These are phyloP conservation scores for Psilanteris sp. DNA, from an alignment of 1,140 invertebrate species.

Conservation along the genomic window DNA sequence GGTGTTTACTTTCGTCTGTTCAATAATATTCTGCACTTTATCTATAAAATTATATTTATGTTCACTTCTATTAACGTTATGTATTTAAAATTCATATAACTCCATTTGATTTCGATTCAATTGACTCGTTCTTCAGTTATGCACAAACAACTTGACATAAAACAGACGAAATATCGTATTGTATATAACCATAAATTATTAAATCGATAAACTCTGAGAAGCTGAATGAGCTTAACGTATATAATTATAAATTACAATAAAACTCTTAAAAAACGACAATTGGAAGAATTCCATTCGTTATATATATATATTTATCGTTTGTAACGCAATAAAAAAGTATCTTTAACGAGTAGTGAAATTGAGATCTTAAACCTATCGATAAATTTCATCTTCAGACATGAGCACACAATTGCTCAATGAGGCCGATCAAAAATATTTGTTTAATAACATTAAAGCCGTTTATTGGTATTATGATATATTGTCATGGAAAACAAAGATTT, in stretches of 20 bases:
- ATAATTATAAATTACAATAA: constrained; percentile 58
- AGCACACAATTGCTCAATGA: constrained; percentile 17
- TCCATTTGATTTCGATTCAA: constrained; percentile 41
- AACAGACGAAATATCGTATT: constrained; percentile 44
- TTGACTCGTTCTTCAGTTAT: constrained; percentile 24
- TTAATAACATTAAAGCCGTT: constrained; percentile 34
- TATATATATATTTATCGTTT: constrained; percentile 50
- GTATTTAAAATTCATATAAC: constrained; percentile 18
- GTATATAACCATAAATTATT: constrained; percentile 49
- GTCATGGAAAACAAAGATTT: constrained; percentile 25
- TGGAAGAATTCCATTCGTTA: constrained; percentile 32
- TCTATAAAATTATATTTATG: constrained; percentile 7
- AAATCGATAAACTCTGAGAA: constrained; percentile 52
- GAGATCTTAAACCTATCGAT: constrained; percentile 46
- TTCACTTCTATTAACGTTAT: constrained; percentile 21
- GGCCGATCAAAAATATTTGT: constrained; percentile 45
- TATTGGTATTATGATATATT: constrained; percentile 25
- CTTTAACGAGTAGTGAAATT: constrained; percentile 39
- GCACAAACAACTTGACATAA: constrained; percentile 22
- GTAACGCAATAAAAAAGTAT: constrained; percentile 52
- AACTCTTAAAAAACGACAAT: constrained; percentile 55
- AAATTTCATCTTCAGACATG: constrained; percentile 41
- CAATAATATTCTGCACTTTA: constrained; percentile 26
- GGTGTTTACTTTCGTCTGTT: constrained; percentile 57
- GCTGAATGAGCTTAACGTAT: constrained; percentile 47